Evolutionary conservation across 2,888 invertebrate species (phyloP), one percentile per base, ranked within the genome.

Genomic region (Polydrusus pterygomalis): DNA sequence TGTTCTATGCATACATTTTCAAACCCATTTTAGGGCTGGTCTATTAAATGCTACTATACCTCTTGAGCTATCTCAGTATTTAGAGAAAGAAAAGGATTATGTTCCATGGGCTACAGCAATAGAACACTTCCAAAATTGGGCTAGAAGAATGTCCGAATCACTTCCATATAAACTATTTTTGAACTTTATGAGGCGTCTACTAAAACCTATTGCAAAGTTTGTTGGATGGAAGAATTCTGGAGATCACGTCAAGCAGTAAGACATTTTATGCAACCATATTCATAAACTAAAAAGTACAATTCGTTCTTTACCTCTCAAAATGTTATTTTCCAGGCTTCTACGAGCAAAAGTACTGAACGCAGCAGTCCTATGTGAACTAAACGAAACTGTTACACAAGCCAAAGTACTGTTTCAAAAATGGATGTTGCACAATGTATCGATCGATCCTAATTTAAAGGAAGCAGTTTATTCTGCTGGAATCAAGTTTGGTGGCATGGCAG

Each of bases 41-140:
- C 86, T 91, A 63, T 82, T 93, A 69, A 92, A 92, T 83, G 91
- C 91, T 1, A 91, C 90, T 10, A 88, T 92, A 56, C 92, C 93
- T 0, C 86, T 94, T 65, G 90, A 92, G 81, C 84, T 94, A 77
- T 91, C 93, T 7, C 86, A 90, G 76, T 95, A 94, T 86, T 88
- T 95, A 56, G 82, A 89, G 30, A 91, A 92, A 43, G 94, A 95
- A 85, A 89, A 90, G 7, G 94, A 95, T 82, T 96, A 95, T 88
- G 94, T 95, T 0, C 96, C 96, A 0, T 96, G 96, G 96, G 91
- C 92, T 0, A 93, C 95, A 0, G 95, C 95, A 0, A 89, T 95
- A 0, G 90, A 90, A 76, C 95, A 95, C 84, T 89, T 96, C 18
- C 91, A 92, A 75, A 91, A 92, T 78, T 94, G 96, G 93, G 90